Percentiles rank a stretch among this genome's conserved stretches.
phyloP scores from a whole-genome alignment of 2,113 vertebrate genomes.

The Poicephalus gulielmi region DNA sequence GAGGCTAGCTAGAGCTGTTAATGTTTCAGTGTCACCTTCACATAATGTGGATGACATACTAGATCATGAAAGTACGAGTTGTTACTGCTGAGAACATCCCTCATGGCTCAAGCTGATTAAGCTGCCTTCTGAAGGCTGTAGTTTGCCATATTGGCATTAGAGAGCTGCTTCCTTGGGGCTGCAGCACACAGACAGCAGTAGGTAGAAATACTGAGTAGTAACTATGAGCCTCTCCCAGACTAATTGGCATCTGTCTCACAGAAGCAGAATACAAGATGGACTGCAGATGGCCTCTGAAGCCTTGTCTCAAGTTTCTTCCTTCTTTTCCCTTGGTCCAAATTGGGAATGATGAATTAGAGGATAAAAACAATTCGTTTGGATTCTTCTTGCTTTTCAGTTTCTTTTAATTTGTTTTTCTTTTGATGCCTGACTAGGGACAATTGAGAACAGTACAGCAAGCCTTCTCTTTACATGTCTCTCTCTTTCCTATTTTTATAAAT shows the following conservation, averaged over 20 bases:
- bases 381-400: conserved; percentile 53
- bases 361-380: conserved; percentile 29
- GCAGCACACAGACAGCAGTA: not conserved
- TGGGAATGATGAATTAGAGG: conserved; percentile 48
- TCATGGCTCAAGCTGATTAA: fast-evolving
- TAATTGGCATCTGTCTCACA: conserved; percentile 59
- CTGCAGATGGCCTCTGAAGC: conserved; percentile 60
- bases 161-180: not conserved
- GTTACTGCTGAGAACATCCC: fast-evolving
- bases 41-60: not conserved
- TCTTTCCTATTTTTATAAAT: conserved; percentile 46
- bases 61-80: not conserved
- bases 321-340: conserved; percentile 47
- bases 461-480: conserved; percentile 18
- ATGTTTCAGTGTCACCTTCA: not conserved
- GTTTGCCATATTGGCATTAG: not conserved
- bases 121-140: not conserved
- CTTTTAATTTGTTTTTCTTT: conserved; percentile 59
- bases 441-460: conserved; percentile 48
- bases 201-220: not conserved
- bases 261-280: conserved; percentile 44
- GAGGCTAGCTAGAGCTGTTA: not conserved
- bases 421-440: conserved; percentile 51
- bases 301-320: conserved; percentile 59
- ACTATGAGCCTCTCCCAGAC: not conserved